These are phyloP conservation scores for Cydia pomonella DNA, from an alignment of 1,140 invertebrate genomes.

Conservation along the genomic window DNA sequence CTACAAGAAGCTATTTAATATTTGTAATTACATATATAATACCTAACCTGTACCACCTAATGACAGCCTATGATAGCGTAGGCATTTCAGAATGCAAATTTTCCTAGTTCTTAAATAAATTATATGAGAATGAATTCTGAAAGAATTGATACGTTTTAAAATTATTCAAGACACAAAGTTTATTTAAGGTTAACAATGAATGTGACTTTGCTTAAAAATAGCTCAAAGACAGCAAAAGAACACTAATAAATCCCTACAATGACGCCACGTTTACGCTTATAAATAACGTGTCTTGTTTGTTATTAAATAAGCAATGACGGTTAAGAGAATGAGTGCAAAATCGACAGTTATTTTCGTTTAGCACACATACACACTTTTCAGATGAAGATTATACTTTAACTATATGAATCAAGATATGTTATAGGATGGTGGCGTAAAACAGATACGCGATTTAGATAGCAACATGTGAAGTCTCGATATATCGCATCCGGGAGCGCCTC, in stretches of 20 bases:
- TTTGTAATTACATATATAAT: too few species aligned
- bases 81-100: too few species aligned
- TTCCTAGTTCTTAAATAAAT: too few species aligned
- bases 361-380: background rate
- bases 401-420: background rate
- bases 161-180: background rate
- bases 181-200: constrained; percentile 41
- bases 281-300: constrained; percentile 8
- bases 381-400: background rate
- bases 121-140: too few species aligned
- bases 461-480: background rate
- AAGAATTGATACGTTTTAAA: background rate
- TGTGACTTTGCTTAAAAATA: constrained; percentile 39
- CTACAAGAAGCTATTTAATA: too few species aligned
- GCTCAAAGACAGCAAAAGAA: constrained; percentile 3
- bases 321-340: constrained; percentile 13
- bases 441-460: background rate
- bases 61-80: too few species aligned
- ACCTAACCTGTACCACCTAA: too few species aligned
- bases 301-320: constrained; percentile 9
- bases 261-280: constrained; percentile 19
- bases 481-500: background rate
- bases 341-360: background rate
- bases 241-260: constrained; percentile 15
- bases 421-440: background rate